Evolutionary conservation across 2,888 invertebrate genomes (phyloP), one percentile per base, ranked within the genome.

Genomic region (Agrochola lychnidis): DNA sequence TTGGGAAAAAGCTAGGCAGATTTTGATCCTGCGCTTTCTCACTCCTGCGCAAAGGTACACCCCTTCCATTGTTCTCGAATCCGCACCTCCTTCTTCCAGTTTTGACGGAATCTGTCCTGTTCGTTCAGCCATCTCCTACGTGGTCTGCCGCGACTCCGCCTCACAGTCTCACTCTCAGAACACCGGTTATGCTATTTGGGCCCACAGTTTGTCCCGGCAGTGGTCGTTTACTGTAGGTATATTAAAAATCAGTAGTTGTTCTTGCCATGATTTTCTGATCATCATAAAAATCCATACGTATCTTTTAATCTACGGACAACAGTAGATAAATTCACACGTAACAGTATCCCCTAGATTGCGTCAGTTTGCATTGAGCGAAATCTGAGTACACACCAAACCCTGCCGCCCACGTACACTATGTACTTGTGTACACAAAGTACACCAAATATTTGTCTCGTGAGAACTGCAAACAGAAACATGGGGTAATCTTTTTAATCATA

Each of bases 391-490:
- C 68, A 59, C 22, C 12, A 22, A 56, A 61, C 70, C 42, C 70
- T 59, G 53, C 22, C 61, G 30, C 71, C 74, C 59, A 79, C 81
- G 59, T 57, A 19, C 10, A 53, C 7, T 53, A 19, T 14, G 40
- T 76, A 76, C 78, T 25, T 48, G 22, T 12, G 25, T 63, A 64
- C 68, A 42, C 57, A 30, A 40, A 40, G 48, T 45, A 73, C 53
- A 53, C 14, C 64, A 73, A 78, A 78, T 78, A 79, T 79, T 87
- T 83, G 73, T 76, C 76, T 78, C 79, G 81, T 88, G 87, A 77
- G 85, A 88, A 88, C 61, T 51, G 63, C 85, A 88, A 88, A 88
- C 79, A 87, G 56, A 76, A 73, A 73, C 76, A 36, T 63, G 45
- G 68, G 64, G 75, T 87, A 88, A 87, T 87, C 75, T 82, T 80